Base-by-base conservation (phyloP, 2,888 invertebrate species). In the Osedax fenrisi region DNA sequence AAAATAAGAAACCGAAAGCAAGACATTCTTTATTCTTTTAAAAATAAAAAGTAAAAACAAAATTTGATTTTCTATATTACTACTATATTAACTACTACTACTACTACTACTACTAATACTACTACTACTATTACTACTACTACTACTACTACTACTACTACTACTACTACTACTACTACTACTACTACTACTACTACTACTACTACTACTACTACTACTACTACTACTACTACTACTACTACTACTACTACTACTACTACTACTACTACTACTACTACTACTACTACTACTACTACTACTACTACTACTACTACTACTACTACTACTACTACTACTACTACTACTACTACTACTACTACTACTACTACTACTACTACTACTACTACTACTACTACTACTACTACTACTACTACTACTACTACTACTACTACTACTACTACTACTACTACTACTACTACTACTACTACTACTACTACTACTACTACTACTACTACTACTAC, bases 261-360 rank as follows among this genome's bases (percentile, higher is more conserved):
- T 13, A 61, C 59, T 62, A 24, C 24, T 23, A 22, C 72, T 59
- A 64, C 62, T 17, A 67, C 67, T 23, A 27, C 67, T 17, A 75
- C 64, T 59, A 27, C 21, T 25, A 26, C 74, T 24, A 24, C 21
- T 10, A 27, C 61, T 41, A 73, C 68, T 22, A 66, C 56, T n/a
- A 64, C 21, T 24, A 67, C 59, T 24, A 22, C 41, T 3, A 27
- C 27, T 2, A 22, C 25, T 5, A 70, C 26, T 26, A 66, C 72
- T 22, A 26, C 61, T 3, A 66, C 79, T 2, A 79, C 79, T 24
- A 79, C 78, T 72, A 78, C 78, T 2, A 76, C 79, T 13, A 79
- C 80, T 3, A 79, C 80, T 3, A 75, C 79, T 27, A 79, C 80
- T 61, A 61, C 61, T 61, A 2, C 61, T 61, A 2, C 61, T 3